Conservation (phyloP, 2,888 invertebrate species). For the Odontomyia ornata region DNA sequence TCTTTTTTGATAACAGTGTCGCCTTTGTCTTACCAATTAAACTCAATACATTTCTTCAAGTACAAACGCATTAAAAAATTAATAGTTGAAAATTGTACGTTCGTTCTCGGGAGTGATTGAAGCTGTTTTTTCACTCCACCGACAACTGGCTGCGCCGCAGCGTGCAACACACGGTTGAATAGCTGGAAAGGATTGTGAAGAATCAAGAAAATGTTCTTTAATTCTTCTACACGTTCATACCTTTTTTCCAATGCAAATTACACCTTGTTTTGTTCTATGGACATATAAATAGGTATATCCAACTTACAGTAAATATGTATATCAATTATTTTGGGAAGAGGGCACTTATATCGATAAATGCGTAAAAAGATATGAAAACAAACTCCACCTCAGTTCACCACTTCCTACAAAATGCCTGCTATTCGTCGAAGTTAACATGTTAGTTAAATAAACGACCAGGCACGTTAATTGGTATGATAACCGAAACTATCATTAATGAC, state of each 20-base stretch:
- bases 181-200: conserved; percentile 1
- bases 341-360: too few relatives aligned
- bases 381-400: too few relatives aligned
- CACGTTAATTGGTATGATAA: too few relatives aligned
- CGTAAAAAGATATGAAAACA: too few relatives aligned
- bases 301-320: too few relatives aligned
- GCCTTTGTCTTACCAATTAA: conserved; percentile 13
- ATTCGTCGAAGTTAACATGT: too few relatives aligned
- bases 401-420: too few relatives aligned
- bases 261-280: conserved; percentile 22
- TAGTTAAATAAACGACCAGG: too few relatives aligned
- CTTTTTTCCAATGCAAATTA: conserved; percentile 34
- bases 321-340: too few relatives aligned
- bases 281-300: not conserved
- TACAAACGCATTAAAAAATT: not conserved
- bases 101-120: not conserved
- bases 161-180: not conserved
- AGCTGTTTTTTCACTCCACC: not conserved
- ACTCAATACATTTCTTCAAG: not conserved
- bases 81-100: conserved; percentile 7
- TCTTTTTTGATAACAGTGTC: not conserved
- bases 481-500: too few relatives aligned
- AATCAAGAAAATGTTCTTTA: conserved; percentile 37
- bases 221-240: conserved; percentile 1
- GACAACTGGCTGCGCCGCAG: not conserved